These are phyloP conservation scores for Drosophila pseudoobscura DNA, from an alignment of 1,140 invertebrate species.

Conservation along the genomic window DNA sequence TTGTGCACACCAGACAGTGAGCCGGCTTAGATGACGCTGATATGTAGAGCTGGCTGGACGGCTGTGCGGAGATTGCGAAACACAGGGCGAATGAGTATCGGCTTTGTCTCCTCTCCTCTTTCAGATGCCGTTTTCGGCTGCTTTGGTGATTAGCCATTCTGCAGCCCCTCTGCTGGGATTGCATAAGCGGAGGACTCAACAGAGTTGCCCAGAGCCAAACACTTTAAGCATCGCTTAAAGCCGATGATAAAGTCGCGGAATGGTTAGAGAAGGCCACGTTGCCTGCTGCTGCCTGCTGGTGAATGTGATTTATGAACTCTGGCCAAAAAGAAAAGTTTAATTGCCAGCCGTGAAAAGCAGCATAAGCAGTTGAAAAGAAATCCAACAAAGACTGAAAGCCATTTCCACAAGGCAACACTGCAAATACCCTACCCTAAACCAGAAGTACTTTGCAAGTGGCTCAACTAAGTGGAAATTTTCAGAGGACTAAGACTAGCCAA, in stretches of 20 bases:
- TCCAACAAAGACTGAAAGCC: slow-evolving; percentile 16
- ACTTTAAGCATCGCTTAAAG: slow-evolving; percentile 43
- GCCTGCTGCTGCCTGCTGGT: slow-evolving; percentile 53
- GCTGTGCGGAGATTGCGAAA: slow-evolving; percentile 10
- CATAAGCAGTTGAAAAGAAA: slow-evolving; percentile 62
- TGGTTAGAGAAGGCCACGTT: slow-evolving; percentile 7
- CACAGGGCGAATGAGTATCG: slow-evolving; percentile 29
- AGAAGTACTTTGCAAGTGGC: too few relatives aligned
- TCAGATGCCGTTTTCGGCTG: slow-evolving; percentile 56
- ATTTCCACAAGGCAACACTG: neutral
- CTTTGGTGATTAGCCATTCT: slow-evolving; percentile 59
- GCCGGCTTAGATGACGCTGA: slow-evolving; percentile 69
- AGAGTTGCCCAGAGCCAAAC: slow-evolving; percentile 4
- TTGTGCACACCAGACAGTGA: slow-evolving; percentile 60
- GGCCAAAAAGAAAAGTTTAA: slow-evolving; percentile 75
- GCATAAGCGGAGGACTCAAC: slow-evolving; percentile 3
- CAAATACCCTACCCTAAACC: slow-evolving; percentile 16
- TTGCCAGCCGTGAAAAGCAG: slow-evolving; percentile 79
- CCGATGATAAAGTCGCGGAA: slow-evolving; percentile 16
- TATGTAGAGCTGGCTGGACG: slow-evolving; percentile 33
- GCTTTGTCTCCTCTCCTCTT: slow-evolving; percentile 42
- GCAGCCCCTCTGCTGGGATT: slow-evolving; percentile 30
- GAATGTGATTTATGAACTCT: slow-evolving; percentile 81
- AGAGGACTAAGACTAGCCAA: neutral
- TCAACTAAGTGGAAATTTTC: neutral